phyloP scores from a whole-genome alignment of 35 echinoderm and acorn worm species.

The Ophiothrix spiculata region DNA sequence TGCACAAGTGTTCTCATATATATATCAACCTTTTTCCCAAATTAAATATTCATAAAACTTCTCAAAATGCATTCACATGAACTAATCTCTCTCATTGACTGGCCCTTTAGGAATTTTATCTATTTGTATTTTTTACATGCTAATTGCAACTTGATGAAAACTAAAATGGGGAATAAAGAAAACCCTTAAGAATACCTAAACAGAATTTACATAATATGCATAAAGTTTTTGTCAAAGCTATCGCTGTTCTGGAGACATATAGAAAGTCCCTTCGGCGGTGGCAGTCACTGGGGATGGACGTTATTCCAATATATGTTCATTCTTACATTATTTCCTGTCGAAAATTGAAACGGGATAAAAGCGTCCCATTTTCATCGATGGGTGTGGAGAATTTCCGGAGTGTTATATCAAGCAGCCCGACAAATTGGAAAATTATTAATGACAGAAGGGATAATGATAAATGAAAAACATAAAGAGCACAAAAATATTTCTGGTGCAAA shows the following conservation, averaged over 20 bases:
- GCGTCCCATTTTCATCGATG: not conserved
- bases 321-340: not conserved
- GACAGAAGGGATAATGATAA: not conserved
- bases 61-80: not conserved
- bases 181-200: constrained; percentile 3
- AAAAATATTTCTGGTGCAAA: too few relatives aligned
- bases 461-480: not conserved
- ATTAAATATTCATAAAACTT: not conserved
- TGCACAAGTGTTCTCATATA: too few relatives aligned
- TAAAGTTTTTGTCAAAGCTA: not conserved
- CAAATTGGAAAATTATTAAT: not conserved
- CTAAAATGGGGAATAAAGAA: not conserved
- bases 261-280: not conserved
- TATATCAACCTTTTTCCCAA: too few relatives aligned
- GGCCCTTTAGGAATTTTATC: not conserved
- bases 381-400: not conserved
- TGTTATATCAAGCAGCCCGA: not conserved
- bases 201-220: not conserved
- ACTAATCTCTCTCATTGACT: not conserved
- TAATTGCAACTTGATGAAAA: constrained; percentile 14
- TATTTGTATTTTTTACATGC: not conserved
- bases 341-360: not conserved
- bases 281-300: not conserved
- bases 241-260: not conserved
- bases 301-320: not conserved